Conservation (phyloP, 37 sponge, comb jelly and placozoan genomes). For the Cladorhizidae sp. region DNA sequence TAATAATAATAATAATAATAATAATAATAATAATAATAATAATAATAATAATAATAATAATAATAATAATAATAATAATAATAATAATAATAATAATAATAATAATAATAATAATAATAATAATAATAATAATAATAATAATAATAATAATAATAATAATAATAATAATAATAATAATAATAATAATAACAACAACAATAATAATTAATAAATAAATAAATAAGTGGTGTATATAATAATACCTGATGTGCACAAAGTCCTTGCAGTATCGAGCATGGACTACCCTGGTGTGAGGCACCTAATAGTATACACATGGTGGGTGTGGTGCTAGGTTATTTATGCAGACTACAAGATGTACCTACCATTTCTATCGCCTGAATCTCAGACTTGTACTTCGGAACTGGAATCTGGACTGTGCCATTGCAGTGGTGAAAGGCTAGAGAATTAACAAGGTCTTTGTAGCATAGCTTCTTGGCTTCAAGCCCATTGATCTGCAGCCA, state of each 20-base stretch:
- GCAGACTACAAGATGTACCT: background rate
- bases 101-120: too few relatives aligned
- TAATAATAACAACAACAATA: too few relatives aligned
- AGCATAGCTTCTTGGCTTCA: constrained; percentile 43
- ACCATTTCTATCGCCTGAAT: constrained; percentile 24
- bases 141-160: too few relatives aligned
- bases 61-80: too few relatives aligned
- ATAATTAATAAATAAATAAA: too few relatives aligned
- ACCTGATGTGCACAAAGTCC: constrained; percentile 83
- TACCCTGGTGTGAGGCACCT: constrained; percentile 41
- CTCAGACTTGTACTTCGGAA: background rate
- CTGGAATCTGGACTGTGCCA: constrained; percentile 23
- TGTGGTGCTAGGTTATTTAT: background rate
- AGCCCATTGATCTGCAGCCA: constrained; percentile 59
- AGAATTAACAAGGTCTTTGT: constrained; percentile 56
- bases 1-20: too few relatives aligned
- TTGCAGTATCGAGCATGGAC: constrained; percentile 79
- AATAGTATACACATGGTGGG: background rate
- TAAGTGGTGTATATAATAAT: background rate
- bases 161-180: too few relatives aligned
- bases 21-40: too few relatives aligned
- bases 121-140: too few relatives aligned
- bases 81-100: too few relatives aligned
- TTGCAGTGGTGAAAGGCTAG: constrained; percentile 90
- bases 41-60: too few relatives aligned